Evolutionary conservation across 2,888 invertebrate genomes (phyloP).

Genomic region (Drosophila lacicola): DNA sequence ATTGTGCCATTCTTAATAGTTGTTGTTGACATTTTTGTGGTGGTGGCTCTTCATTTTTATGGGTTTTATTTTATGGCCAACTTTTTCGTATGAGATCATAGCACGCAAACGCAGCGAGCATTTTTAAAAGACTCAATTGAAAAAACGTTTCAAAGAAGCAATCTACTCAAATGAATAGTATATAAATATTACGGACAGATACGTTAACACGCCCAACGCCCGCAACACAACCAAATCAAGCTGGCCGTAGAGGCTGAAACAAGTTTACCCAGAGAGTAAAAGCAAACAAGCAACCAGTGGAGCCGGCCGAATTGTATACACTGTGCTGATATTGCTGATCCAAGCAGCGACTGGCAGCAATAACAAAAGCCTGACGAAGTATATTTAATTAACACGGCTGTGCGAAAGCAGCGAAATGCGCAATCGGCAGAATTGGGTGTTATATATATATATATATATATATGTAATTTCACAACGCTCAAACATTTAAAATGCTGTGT

Average conservation of each 20-base stretch:
- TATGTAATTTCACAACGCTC: neutral
- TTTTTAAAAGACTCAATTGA: slow-evolving; percentile 61
- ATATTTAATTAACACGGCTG: slow-evolving; percentile 66
- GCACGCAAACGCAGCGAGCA: slow-evolving; percentile 45
- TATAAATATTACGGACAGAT: slow-evolving; percentile 14
- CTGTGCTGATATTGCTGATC: slow-evolving; percentile 58
- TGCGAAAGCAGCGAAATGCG: slow-evolving; percentile 55
- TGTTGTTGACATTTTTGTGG: slow-evolving; percentile 40
- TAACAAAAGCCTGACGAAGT: slow-evolving; percentile 43
- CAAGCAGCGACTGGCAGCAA: slow-evolving; percentile 46
- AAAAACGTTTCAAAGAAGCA: slow-evolving; percentile 58
- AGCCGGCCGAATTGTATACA: slow-evolving; percentile 11
- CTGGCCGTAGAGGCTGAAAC: slow-evolving; percentile 61
- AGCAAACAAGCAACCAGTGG: slow-evolving; percentile 29
- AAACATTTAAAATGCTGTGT: slow-evolving; percentile 7
- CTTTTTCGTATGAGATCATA: slow-evolving; percentile 77
- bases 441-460: slow-evolving; percentile 1
- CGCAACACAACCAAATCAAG: slow-evolving; percentile 31
- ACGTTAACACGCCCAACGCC: slow-evolving; percentile 52
- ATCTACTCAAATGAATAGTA: slow-evolving; percentile 40
- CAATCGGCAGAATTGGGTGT: slow-evolving; percentile 19
- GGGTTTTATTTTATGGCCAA: slow-evolving; percentile 37
- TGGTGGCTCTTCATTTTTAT: slow-evolving; percentile 41
- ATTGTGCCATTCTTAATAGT: slow-evolving; percentile 34
- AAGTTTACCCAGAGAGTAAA: slow-evolving; percentile 55